Evolutionary conservation across 2,888 invertebrate genomes (phyloP), one percentile per base, ranked within the genome.

Genomic region (Odontomyia ornata): DNA sequence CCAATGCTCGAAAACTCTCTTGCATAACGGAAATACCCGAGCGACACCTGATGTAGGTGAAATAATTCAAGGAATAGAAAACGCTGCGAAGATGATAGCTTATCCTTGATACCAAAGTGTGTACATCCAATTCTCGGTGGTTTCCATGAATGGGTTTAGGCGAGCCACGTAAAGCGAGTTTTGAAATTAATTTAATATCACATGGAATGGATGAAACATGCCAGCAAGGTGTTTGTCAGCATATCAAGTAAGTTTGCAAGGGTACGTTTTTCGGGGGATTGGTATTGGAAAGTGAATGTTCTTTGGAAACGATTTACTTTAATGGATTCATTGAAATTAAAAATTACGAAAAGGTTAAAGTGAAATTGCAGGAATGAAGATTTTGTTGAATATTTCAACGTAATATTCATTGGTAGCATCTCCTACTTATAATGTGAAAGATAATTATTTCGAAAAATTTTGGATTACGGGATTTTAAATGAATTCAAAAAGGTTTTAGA

Each of bases 51-150:
- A 64, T 64, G 64, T 30, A n/a, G 28, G 64, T n/a, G 64, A 27
- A 30, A 64, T 64, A 64, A 64, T 64, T 64, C 30, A 60, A 18
- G n/a, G 64, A 30, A 64, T 25, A 13, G 64, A n/a, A 64, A 64
- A 7, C 64, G 30, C 28, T 15, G 28, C 64, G 15, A 25, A 15
- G 30, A 64, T 64, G 36, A 60, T 60, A 60, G 25, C 57, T 25
- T 60, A 60, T 60, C 57, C 57, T 9, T 18, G 57, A 21, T 2
- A 60, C 36, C 9, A 9, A 36, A 36, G 36, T 5, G 9, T 36
- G 57, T 60, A 23, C 18, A 60, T 60, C 18, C 57, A 9, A 25
- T 60, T 11, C 25, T 18, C 21, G 25, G 9, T 60, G 11, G 57
- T 25, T 60, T 60, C n/a, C 18, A 23, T 5, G 57, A 21, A 60